phyloP scores from a whole-genome alignment of 2,113 vertebrate species.

The Ceyx cyanopectus region DNA sequence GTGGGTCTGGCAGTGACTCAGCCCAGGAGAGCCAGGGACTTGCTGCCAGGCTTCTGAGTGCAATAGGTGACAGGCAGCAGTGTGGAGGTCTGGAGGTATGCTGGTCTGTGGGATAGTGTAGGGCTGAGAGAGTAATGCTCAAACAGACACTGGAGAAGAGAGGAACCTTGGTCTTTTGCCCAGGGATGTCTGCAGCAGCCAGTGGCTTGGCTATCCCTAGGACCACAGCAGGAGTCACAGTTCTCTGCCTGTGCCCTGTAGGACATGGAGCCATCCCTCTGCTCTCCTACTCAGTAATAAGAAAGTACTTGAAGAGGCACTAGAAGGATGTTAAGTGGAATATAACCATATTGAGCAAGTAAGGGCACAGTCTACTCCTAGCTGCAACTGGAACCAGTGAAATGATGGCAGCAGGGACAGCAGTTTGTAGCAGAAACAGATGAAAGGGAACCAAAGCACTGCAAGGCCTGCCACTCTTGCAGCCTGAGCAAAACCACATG shows the following conservation, averaged over 20 bases:
- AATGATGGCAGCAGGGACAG: background rate
- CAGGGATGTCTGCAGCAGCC: background rate
- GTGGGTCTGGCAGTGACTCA: background rate
- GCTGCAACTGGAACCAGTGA: background rate
- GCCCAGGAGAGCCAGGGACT: background rate
- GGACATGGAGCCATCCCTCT: background rate
- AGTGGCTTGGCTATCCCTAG: background rate
- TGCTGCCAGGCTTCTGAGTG: background rate
- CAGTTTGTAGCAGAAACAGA: background rate
- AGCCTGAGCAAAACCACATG: background rate
- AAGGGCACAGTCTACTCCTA: background rate
- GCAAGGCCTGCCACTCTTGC: background rate
- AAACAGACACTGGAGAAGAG: background rate
- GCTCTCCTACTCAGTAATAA: background rate
- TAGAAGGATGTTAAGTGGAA: background rate
- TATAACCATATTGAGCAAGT: background rate
- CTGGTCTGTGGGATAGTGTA: fast-evolving
- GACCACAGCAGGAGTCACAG: background rate
- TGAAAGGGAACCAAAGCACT: background rate
- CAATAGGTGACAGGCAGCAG: background rate
- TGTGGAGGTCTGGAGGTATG: background rate
- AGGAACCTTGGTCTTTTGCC: background rate
- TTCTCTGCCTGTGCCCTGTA: background rate
- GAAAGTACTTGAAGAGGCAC: background rate
- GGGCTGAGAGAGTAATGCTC: background rate